These are phyloP conservation scores for Ciconia maguari DNA, from an alignment of 2,113 vertebrate genomes.

Conservation along the genomic window DNA sequence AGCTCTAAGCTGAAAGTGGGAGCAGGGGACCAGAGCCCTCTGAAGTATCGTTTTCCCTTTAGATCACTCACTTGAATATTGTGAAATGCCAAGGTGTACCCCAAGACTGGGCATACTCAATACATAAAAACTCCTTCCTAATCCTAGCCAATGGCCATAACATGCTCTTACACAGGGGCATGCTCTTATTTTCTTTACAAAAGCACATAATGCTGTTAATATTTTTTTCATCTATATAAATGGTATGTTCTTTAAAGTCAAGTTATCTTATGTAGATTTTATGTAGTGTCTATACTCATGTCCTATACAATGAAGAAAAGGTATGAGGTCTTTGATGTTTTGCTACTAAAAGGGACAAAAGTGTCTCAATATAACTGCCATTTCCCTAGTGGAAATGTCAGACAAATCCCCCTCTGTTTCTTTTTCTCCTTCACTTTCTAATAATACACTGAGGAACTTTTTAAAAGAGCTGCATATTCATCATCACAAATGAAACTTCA, in stretches of 20 bases:
- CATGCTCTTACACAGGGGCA: neutral
- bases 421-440: conserved; percentile 46
- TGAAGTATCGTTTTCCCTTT: neutral
- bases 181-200: neutral
- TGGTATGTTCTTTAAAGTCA: neutral
- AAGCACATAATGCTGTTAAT: neutral
- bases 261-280: neutral
- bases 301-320: neutral
- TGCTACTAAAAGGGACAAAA: conserved; percentile 19
- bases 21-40: neutral
- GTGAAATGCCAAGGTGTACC: neutral
- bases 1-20: neutral
- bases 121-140: neutral
- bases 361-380: neutral
- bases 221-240: neutral
- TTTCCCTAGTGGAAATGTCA: conserved; percentile 26
- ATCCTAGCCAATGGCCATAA: neutral
- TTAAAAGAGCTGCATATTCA: conserved; percentile 26
- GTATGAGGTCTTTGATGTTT: neutral
- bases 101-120: neutral
- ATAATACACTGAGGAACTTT: conserved; percentile 50
- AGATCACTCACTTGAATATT: neutral
- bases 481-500: conserved; percentile 45
- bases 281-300: neutral
- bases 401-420: conserved; percentile 26